A percentile compares a stretch with the other conserved stretches of the same genome.
phyloP scores from a whole-genome alignment of 2,888 invertebrate species.

The Ormyrus rosae region DNA sequence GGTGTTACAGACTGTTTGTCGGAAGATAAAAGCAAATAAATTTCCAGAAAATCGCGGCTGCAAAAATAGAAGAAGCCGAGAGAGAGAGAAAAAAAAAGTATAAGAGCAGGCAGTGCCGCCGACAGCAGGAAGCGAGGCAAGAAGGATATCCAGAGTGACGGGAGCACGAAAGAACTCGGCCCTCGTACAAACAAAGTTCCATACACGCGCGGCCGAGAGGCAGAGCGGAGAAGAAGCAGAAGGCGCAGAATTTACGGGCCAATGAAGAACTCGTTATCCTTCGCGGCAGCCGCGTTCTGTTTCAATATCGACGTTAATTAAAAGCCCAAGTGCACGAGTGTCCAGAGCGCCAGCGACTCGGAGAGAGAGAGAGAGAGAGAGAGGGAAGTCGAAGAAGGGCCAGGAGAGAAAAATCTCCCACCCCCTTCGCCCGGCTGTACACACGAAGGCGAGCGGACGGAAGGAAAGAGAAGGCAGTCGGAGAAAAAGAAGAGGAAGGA shows the following conservation, averaged over 20 bases:
- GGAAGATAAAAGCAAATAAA: background rate
- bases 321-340: slow-evolving; percentile 51
- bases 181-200: background rate
- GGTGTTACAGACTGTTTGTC: too few species aligned
- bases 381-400: slow-evolving; percentile 1
- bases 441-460: background rate
- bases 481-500: slow-evolving; percentile 22
- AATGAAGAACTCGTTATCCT: slow-evolving; percentile 57
- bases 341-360: slow-evolving; percentile 25
- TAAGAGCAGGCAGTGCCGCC: background rate
- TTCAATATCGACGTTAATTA: slow-evolving; percentile 61
- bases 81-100: background rate
- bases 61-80: too few species aligned
- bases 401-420: slow-evolving; percentile 6
- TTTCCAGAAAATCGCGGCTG: background rate
- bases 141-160: slow-evolving; percentile 39
- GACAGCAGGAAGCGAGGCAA: slow-evolving; percentile 6
- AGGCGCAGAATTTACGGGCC: slow-evolving; percentile 51
- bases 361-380: slow-evolving; percentile 19
- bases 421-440: background rate
- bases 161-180: background rate
- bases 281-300: slow-evolving; percentile 34
- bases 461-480: background rate
- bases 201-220: background rate
- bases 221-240: background rate